Conservation (phyloP, 2,113 vertebrate species). For the Tenrec ecaudatus region DNA sequence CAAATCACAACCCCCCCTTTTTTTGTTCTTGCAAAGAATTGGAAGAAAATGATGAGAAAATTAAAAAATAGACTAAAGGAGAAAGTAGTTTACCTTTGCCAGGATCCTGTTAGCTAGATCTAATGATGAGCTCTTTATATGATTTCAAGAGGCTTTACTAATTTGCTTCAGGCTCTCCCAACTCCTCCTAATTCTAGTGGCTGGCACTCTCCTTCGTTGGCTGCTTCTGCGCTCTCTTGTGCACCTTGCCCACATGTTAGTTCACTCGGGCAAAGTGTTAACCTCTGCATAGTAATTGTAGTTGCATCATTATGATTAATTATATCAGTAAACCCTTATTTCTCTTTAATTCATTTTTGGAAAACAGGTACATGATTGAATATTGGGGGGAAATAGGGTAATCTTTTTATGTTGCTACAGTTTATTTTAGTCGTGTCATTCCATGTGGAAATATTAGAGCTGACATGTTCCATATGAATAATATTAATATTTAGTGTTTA, state of each 20-base stretch:
- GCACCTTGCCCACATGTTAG: background rate
- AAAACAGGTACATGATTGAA: background rate
- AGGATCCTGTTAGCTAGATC: background rate
- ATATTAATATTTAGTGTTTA: background rate
- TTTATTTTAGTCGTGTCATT: background rate
- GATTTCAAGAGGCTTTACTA: background rate
- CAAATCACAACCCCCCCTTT: background rate
- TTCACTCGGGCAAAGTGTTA: background rate
- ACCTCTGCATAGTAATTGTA: background rate
- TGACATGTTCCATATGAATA: background rate
- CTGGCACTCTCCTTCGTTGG: background rate
- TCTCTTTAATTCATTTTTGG: background rate
- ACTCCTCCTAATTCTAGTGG: background rate
- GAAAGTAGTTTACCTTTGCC: slow-evolving; percentile 18
- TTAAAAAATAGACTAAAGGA: slow-evolving; percentile 35
- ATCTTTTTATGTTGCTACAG: background rate
- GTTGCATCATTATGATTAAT: background rate
- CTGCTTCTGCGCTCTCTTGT: background rate
- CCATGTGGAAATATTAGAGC: background rate
- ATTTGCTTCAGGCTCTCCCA: background rate
- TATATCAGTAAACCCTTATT: background rate
- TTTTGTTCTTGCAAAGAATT: slow-evolving; percentile 16
- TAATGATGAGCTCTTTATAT: background rate
- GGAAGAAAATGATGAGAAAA: background rate
- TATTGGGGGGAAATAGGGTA: background rate